Evolutionary conservation across 2,888 invertebrate species (phyloP).

Genomic region (Tenthredo distinguenda): DNA sequence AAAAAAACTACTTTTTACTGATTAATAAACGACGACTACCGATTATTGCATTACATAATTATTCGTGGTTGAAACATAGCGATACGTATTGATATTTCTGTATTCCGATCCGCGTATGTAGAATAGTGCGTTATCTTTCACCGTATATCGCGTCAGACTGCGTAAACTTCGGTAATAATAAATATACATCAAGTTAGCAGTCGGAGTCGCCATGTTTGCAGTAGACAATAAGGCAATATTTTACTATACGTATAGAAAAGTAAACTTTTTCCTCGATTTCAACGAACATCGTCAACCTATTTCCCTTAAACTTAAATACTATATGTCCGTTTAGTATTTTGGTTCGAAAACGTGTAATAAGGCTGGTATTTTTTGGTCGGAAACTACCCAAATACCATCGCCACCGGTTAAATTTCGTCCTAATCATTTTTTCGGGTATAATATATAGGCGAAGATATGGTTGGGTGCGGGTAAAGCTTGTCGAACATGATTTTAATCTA

Average conservation of each 20-base stretch:
- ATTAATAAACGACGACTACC: not conserved
- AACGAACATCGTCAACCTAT: not conserved
- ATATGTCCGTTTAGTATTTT: not conserved
- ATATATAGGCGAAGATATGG: not conserved
- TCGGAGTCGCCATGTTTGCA: not conserved
- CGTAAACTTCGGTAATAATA: not conserved
- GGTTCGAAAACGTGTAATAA: not conserved
- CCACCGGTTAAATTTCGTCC: not conserved
- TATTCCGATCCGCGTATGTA: not conserved
- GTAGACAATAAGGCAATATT: not conserved
- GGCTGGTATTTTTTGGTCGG: not conserved
- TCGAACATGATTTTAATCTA: constrained; percentile 39
- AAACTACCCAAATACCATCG: not conserved
- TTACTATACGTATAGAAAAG: not conserved
- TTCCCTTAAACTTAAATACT: not conserved
- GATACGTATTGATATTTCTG: not conserved
- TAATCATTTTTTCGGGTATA: constrained; percentile 31
- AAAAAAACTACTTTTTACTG: not conserved
- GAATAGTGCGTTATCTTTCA: not conserved
- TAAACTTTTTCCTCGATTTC: not conserved
- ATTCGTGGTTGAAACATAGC: not conserved
- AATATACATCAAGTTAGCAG: not conserved
- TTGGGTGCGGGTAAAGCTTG: not conserved
- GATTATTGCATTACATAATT: not conserved
- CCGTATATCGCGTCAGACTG: not conserved